phyloP scores from a whole-genome alignment of 2,888 invertebrate genomes.

The Ceraclea dissimilis region DNA sequence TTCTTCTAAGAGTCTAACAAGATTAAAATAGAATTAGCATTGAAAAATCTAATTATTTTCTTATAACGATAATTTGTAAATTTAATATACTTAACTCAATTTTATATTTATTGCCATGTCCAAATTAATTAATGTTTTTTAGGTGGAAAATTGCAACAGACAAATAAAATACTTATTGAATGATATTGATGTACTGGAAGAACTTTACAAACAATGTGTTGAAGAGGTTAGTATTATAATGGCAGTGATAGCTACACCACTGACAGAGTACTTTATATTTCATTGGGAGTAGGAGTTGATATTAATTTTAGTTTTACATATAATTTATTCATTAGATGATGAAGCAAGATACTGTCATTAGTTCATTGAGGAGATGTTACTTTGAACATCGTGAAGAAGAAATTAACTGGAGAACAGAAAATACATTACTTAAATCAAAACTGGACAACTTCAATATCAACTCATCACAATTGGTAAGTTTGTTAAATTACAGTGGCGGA shows the following conservation, averaged over 20 bases:
- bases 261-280: not conserved
- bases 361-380: slow-evolving; percentile 17
- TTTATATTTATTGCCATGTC: too few species aligned
- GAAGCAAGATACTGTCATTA: slow-evolving; percentile 20
- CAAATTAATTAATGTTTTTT: too few species aligned
- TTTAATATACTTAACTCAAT: too few species aligned
- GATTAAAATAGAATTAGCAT: too few species aligned
- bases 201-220: slow-evolving; percentile 18
- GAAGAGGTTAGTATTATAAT: slow-evolving; percentile 15
- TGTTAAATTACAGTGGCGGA: too few species aligned
- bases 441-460: slow-evolving; percentile 1
- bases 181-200: slow-evolving; percentile 21
- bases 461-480: not conserved
- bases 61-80: too few species aligned
- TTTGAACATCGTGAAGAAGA: slow-evolving; percentile 12
- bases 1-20: too few species aligned
- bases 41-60: too few species aligned
- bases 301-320: not conserved
- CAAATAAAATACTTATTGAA: slow-evolving; percentile 16
- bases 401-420: slow-evolving; percentile 16
- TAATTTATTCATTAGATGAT: slow-evolving; percentile 13
- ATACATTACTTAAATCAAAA: slow-evolving; percentile 8
- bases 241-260: not conserved
- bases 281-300: not conserved
- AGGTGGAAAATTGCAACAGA: slow-evolving; percentile 11